Evolutionary conservation across 2,797 vertebrate genomes (phyloP).

Genomic region (Chelonia mydas): DNA sequence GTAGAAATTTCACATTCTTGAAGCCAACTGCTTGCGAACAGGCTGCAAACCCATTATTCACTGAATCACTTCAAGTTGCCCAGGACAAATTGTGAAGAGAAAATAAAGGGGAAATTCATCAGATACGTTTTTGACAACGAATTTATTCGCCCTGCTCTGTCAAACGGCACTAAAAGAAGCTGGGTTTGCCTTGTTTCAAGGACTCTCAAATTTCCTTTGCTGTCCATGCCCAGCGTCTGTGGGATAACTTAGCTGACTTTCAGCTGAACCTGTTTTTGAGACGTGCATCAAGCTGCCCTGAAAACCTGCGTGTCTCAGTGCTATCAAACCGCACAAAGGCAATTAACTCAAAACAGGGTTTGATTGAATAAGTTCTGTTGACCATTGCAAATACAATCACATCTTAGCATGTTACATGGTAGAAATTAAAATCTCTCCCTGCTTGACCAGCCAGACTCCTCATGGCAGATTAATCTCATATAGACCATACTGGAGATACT

Average conservation of each 20-base stretch:
- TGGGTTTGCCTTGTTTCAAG: fast-evolving
- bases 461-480: background rate
- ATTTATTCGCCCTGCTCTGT: background rate
- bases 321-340: no score
- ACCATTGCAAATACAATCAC: background rate
- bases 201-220: background rate
- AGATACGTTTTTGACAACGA: background rate
- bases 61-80: background rate
- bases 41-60: background rate
- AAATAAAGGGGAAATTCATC: background rate
- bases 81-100: background rate
- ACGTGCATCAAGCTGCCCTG: background rate
- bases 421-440: background rate
- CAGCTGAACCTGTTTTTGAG: background rate
- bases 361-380: background rate
- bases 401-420: background rate
- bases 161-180: background rate
- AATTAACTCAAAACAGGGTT: background rate
- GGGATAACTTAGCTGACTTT: background rate
- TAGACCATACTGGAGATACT: background rate
- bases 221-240: background rate
- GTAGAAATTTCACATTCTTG: background rate
- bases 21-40: background rate
- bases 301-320: background rate
- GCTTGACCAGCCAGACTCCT: background rate